Evolutionary conservation across 2,888 invertebrate genomes (phyloP).

Genomic region (Pherbina coryleti): DNA sequence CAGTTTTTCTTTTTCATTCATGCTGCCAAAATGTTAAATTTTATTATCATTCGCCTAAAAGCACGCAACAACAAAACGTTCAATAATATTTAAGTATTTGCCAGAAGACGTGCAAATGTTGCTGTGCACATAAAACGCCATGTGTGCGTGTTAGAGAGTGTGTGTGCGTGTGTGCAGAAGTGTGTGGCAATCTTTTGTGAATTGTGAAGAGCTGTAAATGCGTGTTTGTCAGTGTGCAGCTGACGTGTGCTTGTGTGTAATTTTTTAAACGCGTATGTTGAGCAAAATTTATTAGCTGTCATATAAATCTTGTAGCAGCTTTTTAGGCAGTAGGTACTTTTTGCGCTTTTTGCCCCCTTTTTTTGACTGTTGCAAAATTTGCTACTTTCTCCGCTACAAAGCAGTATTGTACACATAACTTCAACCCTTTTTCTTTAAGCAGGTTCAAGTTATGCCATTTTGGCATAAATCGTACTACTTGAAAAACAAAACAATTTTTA

Average conservation of each 20-base stretch:
- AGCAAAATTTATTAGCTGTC: constrained; percentile 67
- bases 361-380: background rate
- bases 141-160: constrained; percentile 26
- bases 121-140: constrained; percentile 20
- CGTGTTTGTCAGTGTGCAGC: constrained; percentile 20
- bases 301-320: constrained; percentile 65
- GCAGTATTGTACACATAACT: background rate
- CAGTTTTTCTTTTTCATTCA: background rate
- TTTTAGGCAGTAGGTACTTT: constrained; percentile 47
- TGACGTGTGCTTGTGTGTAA: constrained; percentile 21
- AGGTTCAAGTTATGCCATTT: background rate
- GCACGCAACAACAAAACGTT: constrained; percentile 29
- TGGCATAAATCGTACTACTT: background rate
- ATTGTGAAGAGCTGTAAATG: no score
- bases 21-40: constrained; percentile 26
- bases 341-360: background rate
- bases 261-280: constrained; percentile 46
- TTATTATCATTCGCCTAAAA: constrained; percentile 42
- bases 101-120: constrained; percentile 17
- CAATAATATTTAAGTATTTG: constrained; percentile 9
- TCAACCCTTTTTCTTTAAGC: background rate
- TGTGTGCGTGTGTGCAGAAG: constrained; percentile 50
- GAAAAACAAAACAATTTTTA: background rate
- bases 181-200: no score
- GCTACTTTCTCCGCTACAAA: background rate